Percentiles rank a stretch among this genome's conserved stretches.
phyloP scores from a whole-genome alignment of 2,888 invertebrate genomes.

The Ametastegia equiseti region DNA sequence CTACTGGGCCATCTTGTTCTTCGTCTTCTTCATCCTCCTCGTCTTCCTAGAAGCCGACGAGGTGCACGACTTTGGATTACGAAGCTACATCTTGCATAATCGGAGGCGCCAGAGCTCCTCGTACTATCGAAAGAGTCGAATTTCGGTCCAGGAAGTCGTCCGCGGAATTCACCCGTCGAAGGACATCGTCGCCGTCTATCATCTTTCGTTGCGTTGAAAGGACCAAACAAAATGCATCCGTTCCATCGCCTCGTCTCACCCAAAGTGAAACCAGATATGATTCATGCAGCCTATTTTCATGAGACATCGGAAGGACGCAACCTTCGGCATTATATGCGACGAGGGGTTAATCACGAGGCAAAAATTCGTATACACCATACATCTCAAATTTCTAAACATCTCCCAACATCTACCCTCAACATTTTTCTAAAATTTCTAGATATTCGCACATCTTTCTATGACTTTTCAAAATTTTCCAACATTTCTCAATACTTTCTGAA shows the following conservation, averaged over 20 bases:
- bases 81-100: slow-evolving; percentile 25
- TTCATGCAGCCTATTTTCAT: slow-evolving; percentile 11
- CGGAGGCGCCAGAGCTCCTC: slow-evolving; percentile 20
- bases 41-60: not conserved
- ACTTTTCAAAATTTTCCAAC: too few relatives aligned
- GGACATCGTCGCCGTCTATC: not conserved
- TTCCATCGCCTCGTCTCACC: not conserved
- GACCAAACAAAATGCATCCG: not conserved
- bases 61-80: slow-evolving; percentile 39
- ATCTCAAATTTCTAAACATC: too few relatives aligned
- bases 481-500: too few relatives aligned
- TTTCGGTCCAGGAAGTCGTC: slow-evolving; percentile 26
- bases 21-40: not conserved
- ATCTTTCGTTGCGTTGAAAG: slow-evolving; percentile 23
- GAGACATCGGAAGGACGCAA: too few relatives aligned
- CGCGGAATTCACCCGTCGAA: not conserved
- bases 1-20: not conserved
- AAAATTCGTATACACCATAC: too few relatives aligned
- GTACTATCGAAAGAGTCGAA: slow-evolving; percentile 21
- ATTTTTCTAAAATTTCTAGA: too few relatives aligned
- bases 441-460: too few relatives aligned
- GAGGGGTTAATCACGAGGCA: too few relatives aligned
- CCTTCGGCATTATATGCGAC: too few relatives aligned
- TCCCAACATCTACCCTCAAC: too few relatives aligned
- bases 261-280: slow-evolving; percentile 19